Conservation (phyloP, 2,888 invertebrate genomes). For the Elegia similella region DNA sequence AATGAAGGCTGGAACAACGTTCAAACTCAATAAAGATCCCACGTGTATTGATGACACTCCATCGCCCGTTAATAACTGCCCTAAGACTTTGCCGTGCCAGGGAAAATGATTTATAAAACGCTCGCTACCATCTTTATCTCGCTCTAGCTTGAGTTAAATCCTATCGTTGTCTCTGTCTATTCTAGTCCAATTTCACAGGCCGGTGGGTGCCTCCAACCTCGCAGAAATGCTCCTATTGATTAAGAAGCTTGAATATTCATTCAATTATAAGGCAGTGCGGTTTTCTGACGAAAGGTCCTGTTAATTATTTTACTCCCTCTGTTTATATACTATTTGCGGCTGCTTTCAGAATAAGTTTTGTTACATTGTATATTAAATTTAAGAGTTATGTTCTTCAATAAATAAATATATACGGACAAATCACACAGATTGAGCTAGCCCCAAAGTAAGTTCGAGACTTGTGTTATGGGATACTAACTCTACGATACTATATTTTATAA, state of each 20-base stretch:
- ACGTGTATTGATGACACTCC: constrained; percentile 2
- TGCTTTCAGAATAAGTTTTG: constrained; percentile 7
- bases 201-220: constrained; percentile 66
- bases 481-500: too few relatives aligned
- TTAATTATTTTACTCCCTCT: constrained; percentile 43
- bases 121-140: constrained; percentile 47
- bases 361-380: background rate
- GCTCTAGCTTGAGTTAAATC: constrained; percentile 32
- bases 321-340: constrained; percentile 20
- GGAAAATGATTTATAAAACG: constrained; percentile 79
- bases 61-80: constrained; percentile 42
- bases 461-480: too few relatives aligned
- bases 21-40: constrained; percentile 1
- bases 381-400: too few relatives aligned
- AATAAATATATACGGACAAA: too few relatives aligned
- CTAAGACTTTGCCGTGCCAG: constrained; percentile 63
- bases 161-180: constrained; percentile 50
- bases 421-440: too few relatives aligned
- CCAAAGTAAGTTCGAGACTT: too few relatives aligned
- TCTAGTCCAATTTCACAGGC: constrained; percentile 78
- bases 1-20: background rate
- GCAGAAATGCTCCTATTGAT: constrained; percentile 76
- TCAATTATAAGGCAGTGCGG: constrained; percentile 71
- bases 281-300: constrained; percentile 59
- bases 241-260: constrained; percentile 80